These are phyloP conservation scores for Zonitis immaculata DNA, from an alignment of 2,888 invertebrate species.

Conservation along the genomic window DNA sequence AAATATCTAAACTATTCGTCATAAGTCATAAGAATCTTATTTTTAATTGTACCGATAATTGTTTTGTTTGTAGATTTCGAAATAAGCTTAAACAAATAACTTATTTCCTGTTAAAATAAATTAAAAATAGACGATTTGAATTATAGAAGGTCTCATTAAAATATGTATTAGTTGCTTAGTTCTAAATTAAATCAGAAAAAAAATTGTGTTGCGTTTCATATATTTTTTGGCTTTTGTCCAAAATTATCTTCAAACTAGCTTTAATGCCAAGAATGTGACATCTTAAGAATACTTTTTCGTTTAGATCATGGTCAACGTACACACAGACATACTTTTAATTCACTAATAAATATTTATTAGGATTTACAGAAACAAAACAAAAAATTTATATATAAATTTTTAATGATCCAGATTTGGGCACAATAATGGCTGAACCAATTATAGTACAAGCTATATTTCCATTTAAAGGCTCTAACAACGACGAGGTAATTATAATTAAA, in stretches of 20 bases:
- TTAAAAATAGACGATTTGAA: conserved; percentile 4
- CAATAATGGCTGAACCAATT: conserved; percentile 57
- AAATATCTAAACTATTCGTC: not conserved
- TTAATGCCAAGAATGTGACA: conserved; percentile 50
- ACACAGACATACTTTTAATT: conserved; percentile 4
- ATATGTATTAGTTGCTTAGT: conserved; percentile 6
- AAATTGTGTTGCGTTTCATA: conserved; percentile 28
- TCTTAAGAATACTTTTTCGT: conserved; percentile 43
- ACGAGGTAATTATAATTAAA: conserved; percentile 65
- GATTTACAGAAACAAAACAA: too few relatives aligned
- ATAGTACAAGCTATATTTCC: conserved; percentile 88
- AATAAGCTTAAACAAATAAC: not conserved
- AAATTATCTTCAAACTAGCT: conserved; percentile 32
- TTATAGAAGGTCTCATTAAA: conserved; percentile 5
- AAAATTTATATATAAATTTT: too few relatives aligned
- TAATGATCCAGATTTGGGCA: conserved; percentile 4
- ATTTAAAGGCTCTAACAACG: conserved; percentile 95
- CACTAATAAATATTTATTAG: conserved; percentile 1
- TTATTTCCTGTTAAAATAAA: not conserved
- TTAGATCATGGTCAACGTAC: conserved; percentile 35
- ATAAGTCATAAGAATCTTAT: not conserved
- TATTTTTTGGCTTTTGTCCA: conserved; percentile 40
- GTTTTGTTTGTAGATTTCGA: not conserved
- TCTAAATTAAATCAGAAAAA: conserved; percentile 29
- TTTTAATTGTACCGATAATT: not conserved